These are phyloP conservation scores for Apocrypta bakeri DNA, from an alignment of 1,140 invertebrate species.

Conservation along the genomic window DNA sequence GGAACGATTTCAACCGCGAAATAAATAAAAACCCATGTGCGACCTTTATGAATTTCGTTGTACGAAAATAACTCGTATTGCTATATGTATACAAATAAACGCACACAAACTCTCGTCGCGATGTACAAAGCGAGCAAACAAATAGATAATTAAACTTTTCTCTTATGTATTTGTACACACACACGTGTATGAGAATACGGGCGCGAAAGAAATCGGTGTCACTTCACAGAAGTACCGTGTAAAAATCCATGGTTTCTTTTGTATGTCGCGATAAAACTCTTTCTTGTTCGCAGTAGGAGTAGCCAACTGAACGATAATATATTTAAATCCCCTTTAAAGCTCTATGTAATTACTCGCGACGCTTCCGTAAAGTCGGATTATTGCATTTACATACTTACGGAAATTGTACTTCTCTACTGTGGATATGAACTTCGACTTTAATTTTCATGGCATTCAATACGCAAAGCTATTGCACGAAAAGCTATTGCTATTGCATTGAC, in stretches of 20 bases:
- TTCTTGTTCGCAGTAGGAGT: too few relatives aligned
- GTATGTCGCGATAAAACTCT: too few relatives aligned
- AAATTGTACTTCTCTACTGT: slow-evolving; percentile 8
- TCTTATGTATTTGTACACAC: too few relatives aligned
- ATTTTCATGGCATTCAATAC: too few relatives aligned
- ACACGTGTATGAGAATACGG: too few relatives aligned
- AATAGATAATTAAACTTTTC: too few relatives aligned
- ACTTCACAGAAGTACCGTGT: too few relatives aligned
- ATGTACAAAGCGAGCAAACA: background rate
- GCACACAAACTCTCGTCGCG: too few relatives aligned
- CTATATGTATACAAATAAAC: background rate
- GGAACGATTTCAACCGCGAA: background rate
- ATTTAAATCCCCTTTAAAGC: background rate
- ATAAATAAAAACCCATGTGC: background rate
- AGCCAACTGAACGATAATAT: slow-evolving; percentile 15
- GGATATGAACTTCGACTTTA: background rate
- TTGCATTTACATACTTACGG: slow-evolving; percentile 23
- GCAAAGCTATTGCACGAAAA: too few relatives aligned
- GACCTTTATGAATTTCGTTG: background rate
- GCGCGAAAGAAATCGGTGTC: too few relatives aligned
- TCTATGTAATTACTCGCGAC: slow-evolving; percentile 27
- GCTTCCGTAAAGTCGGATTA: slow-evolving; percentile 27
- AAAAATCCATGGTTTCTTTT: too few relatives aligned
- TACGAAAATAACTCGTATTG: background rate
- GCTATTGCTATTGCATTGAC: too few relatives aligned